These are phyloP conservation scores for Peromyscus melanophrys DNA, from an alignment of 2,797 vertebrate species.

Conservation along the genomic window DNA sequence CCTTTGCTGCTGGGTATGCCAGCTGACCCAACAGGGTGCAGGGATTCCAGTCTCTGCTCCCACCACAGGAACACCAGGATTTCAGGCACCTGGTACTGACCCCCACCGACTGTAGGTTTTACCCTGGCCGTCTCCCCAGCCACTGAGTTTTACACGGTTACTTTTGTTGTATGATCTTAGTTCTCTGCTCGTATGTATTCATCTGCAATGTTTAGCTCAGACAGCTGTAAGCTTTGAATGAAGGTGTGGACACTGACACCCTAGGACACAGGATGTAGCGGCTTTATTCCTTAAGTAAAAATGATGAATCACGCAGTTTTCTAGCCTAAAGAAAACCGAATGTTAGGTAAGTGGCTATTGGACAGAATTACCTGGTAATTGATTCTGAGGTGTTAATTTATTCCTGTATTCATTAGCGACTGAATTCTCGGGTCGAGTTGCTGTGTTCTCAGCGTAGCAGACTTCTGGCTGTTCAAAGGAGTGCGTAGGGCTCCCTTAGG, in stretches of 20 bases:
- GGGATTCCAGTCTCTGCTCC: too few species aligned
- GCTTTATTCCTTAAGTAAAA: constrained; percentile 29
- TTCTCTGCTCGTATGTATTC: not conserved
- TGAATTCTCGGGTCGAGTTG: not conserved
- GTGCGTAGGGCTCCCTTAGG: not conserved
- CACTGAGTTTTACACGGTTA: not conserved
- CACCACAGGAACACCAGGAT: not conserved
- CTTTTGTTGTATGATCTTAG: constrained; percentile 25
- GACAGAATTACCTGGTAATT: not conserved
- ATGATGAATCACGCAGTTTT: not conserved
- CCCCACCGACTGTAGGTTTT: not conserved
- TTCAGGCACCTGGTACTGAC: not conserved
- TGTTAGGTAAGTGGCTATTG: not conserved
- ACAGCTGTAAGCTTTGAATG: not conserved
- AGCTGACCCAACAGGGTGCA: not conserved
- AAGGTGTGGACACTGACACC: not conserved
- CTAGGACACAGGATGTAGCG: not conserved
- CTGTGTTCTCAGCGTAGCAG: not conserved
- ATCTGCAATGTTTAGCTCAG: constrained; percentile 20
- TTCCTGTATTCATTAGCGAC: not conserved
- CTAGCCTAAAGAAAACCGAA: constrained; percentile 42
- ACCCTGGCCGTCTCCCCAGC: not conserved
- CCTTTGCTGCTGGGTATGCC: not conserved
- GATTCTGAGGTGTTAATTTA: not conserved
- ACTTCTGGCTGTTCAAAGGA: not conserved